Evolutionary conservation across 2,113 vertebrate genomes (phyloP), one percentile per base, ranked within the genome.

Genomic region (Mola mola): DNA sequence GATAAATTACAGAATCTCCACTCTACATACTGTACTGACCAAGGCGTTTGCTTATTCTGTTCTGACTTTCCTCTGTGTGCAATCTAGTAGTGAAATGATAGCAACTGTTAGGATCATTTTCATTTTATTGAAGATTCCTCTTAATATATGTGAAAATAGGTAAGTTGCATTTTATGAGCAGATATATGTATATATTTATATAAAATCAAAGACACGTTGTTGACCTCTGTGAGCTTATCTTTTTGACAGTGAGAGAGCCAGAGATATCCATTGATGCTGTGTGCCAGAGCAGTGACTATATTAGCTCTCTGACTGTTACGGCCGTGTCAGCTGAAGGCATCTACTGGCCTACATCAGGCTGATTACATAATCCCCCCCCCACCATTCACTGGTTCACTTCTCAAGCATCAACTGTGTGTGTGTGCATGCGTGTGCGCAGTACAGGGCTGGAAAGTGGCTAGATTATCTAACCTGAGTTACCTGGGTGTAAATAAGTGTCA

Each of bases 241-340:
- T 65, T 33, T 49, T 40, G 75, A 55, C 55, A 13, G 0, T 1
- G 43, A 47, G 41, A 2, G 31, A 29, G 24, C n/a, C 37, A 16
- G 41, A 38, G 52, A 8, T 24, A n/a, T 55, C 26, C 46, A 36
- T 37, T 62, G 74, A 64, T 61, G 57, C 62, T 41, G 44, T 26
- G 43, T 72, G 73, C 53, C 53, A 25, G 38, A 38, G 50, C 78
- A 13, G 11, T 3, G 60, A 48, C 68, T 36, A 19, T 65, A 78
- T 67, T 62, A 29, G 52, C 43, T 24, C 62, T 51, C 21, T 52
- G 63, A 25, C 52, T 65, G 68, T 72, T 70, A 28, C 50, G 40
- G 63, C 46, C 72, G 33, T 70, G 74, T 88, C 77, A 75, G 77
- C 72, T 81, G 48, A 76, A 67, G 71, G 67, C 81, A 82, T 71